Evolutionary conservation across 2,113 vertebrate genomes (phyloP), one percentile per base, ranked within the genome.

Genomic region (Spilogale gracilis): DNA sequence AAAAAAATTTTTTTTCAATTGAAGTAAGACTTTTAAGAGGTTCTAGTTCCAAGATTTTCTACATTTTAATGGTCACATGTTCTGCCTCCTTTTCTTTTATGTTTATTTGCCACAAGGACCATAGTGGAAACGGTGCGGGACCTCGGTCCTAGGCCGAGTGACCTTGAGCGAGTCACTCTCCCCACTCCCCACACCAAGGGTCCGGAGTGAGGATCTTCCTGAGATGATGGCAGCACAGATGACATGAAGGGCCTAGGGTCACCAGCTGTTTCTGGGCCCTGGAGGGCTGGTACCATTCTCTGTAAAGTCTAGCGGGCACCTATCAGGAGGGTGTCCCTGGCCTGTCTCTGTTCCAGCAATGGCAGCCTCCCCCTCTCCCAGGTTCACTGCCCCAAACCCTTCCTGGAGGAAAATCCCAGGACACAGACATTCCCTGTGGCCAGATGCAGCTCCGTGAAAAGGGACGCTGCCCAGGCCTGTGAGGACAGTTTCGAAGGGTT

Each of bases 11-110:
- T 61, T 13, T 82, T 69, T 50, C 16, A 17, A 88, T 50, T 80
- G 48, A 96, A 92, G 27, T 76, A 84, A 74, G 27, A 54, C 32
- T 38, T 87, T 87, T 58, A 74, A 93, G 38, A 89, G 18, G 52
- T 50, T 52, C 74, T 30, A 48, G 23, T 60, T 95, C 17, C 27
- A 74, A 63, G 20, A 9, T 17, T 74, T 48, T 83, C 52, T 8
- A 25, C 67, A n/a, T 76, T 89, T 89, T 58, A 82, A 30, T 48
- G 30, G n/a, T 45, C 63, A n/a, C 30, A 4, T 12, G 23, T 8
- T 71, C 43, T 25, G 93, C 14, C 65, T 94, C 27, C 71, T 48
- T 78, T 73, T 60, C 21, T 88, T 60, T 18, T 45, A 71, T 63
- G 43, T 45, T 65, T 82, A 38, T 32, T 79, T 74, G 67, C 18